phyloP scores from a whole-genome alignment of 1,140 invertebrate genomes.

The Pseudomyrmex dendroicus region DNA sequence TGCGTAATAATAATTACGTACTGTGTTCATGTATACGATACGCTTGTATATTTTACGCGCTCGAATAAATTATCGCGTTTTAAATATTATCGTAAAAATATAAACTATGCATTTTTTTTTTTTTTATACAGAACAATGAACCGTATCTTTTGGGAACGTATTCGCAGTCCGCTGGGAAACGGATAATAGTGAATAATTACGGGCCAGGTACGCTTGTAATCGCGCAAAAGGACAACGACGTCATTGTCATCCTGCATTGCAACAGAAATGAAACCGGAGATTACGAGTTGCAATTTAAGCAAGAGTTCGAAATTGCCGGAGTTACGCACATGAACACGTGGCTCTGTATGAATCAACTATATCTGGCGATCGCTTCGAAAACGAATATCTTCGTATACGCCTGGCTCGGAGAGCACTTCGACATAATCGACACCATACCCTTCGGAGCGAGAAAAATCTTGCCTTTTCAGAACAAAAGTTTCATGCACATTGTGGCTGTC shows the following conservation, averaged over 20 bases:
- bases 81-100: too few relatives aligned
- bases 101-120: constrained; percentile 8
- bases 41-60: neutral
- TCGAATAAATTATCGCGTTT: too few relatives aligned
- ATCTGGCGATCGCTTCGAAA: constrained; percentile 61
- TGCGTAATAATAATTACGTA: constrained; percentile 44
- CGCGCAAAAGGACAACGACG: constrained; percentile 48
- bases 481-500: constrained; percentile 57
- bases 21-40: neutral
- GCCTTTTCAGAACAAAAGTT: constrained; percentile 65
- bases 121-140: constrained; percentile 12
- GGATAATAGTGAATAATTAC: constrained; percentile 59
- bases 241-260: constrained; percentile 54
- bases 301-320: constrained; percentile 56
- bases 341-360: constrained; percentile 68
- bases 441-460: constrained; percentile 55
- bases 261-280: neutral
- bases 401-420: constrained; percentile 86
- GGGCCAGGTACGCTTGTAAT: constrained; percentile 42
- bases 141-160: neutral
- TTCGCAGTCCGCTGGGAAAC: constrained; percentile 46
- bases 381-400: constrained; percentile 78
- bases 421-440: constrained; percentile 80
- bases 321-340: constrained; percentile 57
- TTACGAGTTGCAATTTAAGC: constrained; percentile 39